Evolutionary conservation across 2,888 invertebrate species (phyloP).

Genomic region (Lycia hirtaria): DNA sequence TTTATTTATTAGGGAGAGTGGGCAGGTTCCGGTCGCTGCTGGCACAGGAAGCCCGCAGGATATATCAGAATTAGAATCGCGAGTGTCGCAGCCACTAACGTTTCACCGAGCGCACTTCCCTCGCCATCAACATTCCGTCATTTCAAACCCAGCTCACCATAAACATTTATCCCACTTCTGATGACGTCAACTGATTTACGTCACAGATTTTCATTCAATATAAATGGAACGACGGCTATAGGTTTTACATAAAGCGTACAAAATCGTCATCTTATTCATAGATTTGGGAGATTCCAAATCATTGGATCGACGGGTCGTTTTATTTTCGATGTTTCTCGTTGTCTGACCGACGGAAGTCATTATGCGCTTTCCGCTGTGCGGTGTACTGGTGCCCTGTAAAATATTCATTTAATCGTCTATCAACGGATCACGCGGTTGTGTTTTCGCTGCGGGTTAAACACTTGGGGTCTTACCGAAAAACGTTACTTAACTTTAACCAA

Average conservation of each 20-base stretch:
- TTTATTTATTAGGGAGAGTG: conserved; percentile 69
- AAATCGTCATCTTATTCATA: conserved; percentile 41
- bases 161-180: conserved; percentile 41
- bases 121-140: conserved; percentile 48
- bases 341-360: conserved; percentile 78
- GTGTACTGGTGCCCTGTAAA: conserved; percentile 74
- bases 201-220: conserved; percentile 29
- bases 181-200: conserved; percentile 30
- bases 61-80: conserved; percentile 78
- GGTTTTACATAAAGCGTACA: conserved; percentile 6
- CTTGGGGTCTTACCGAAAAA: too few relatives aligned
- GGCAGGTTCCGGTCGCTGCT: conserved; percentile 64
- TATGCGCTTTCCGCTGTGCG: conserved; percentile 80
- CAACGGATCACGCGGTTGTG: conserved; percentile 56
- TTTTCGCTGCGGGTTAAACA: conserved; percentile 56
- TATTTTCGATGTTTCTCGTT: conserved; percentile 76
- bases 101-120: conserved; percentile 69
- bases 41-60: conserved; percentile 71
- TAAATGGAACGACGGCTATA: conserved; percentile 10
- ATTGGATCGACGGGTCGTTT: conserved; percentile 55
- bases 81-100: conserved; percentile 65
- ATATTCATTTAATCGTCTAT: conserved; percentile 79
- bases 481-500: too few relatives aligned
- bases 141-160: conserved; percentile 45
- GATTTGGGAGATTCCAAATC: conserved; percentile 44